Percentiles rank a stretch among this genome's conserved stretches.
These are phyloP conservation scores for Somateria mollissima DNA, from an alignment of 2,797 vertebrate genomes.

Conservation along the genomic window DNA sequence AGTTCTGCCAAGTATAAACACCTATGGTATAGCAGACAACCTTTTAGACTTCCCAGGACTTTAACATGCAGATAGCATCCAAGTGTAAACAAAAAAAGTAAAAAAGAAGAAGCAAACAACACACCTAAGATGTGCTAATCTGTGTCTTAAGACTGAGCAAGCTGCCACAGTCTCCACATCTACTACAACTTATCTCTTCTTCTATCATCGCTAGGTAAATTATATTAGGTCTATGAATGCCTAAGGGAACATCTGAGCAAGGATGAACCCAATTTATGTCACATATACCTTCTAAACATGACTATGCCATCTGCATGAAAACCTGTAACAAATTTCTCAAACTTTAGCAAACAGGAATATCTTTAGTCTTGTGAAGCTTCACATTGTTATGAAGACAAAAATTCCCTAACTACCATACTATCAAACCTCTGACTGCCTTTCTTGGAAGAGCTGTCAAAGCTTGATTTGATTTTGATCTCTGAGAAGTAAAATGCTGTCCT, in stretches of 20 bases:
- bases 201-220: not conserved
- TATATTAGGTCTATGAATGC: not conserved
- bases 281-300: not conserved
- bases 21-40: not conserved
- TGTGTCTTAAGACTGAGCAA: not conserved
- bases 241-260: not conserved
- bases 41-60: not conserved
- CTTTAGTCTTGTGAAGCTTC: not conserved
- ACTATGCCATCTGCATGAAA: not conserved
- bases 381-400: not conserved
- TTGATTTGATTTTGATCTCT: slow-evolving; percentile 43
- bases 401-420: not conserved
- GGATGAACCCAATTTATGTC: not conserved
- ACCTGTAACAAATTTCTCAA: not conserved
- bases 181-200: not conserved
- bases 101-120: no score
- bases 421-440: not conserved
- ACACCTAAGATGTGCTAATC: not conserved
- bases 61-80: not conserved
- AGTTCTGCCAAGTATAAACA: not conserved
- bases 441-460: not conserved
- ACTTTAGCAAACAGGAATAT: not conserved
- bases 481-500: slow-evolving; percentile 5
- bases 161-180: not conserved
- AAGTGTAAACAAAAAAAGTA: not conserved